Evolutionary conservation across 2,797 vertebrate genomes (phyloP).

Genomic region (Valencia hispanica): DNA sequence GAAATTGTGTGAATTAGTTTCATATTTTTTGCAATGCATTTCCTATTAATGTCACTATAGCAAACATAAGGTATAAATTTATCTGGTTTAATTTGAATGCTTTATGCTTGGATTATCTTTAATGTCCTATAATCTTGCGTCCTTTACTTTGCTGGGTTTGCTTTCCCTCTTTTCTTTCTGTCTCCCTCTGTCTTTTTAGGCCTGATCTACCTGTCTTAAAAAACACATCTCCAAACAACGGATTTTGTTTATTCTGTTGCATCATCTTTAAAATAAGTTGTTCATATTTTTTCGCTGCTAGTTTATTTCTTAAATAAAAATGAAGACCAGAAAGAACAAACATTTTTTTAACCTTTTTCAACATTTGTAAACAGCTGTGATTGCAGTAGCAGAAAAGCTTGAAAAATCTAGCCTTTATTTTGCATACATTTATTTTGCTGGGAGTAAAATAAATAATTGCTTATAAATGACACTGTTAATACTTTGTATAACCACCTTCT

Average conservation of each 20-base stretch:
- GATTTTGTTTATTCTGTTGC: constrained; percentile 19
- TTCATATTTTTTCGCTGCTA: background rate
- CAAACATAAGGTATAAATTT: constrained; percentile 61
- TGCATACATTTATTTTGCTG: no score
- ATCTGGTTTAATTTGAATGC: constrained; percentile 45
- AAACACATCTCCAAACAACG: constrained; percentile 29
- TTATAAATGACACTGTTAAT: no score
- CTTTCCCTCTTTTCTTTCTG: constrained; percentile 26
- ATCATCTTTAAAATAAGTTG: constrained; percentile 24
- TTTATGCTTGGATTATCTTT: constrained; percentile 62
- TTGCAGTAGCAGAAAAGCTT: background rate
- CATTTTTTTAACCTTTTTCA: background rate
- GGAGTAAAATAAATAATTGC: no score
- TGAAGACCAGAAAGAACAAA: background rate
- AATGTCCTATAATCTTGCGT: constrained; percentile 68
- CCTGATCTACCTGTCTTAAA: constrained; percentile 17
- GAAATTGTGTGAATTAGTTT: background rate
- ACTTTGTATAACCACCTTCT: no score
- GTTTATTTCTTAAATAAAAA: background rate
- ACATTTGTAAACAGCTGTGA: background rate
- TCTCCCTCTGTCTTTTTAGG: constrained; percentile 3
- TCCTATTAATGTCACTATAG: constrained; percentile 48
- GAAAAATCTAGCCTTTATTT: background rate
- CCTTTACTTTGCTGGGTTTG: constrained; percentile 22
- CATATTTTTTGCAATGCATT: constrained; percentile 22